Conservation (phyloP, 2,113 vertebrate species). For the Suricata suricatta region DNA sequence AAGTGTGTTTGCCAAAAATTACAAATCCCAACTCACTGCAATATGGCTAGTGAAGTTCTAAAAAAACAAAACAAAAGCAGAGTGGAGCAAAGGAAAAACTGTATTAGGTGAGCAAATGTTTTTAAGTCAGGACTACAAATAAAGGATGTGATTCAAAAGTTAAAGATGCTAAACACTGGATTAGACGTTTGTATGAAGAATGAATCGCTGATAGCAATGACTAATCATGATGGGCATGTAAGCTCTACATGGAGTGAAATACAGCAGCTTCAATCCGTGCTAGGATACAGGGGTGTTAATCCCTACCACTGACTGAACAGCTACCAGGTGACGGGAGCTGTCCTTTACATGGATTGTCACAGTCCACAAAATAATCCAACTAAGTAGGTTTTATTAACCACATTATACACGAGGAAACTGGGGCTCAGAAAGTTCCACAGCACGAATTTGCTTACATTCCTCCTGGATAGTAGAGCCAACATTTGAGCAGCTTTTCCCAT, state of each 20-base stretch:
- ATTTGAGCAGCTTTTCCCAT: background rate
- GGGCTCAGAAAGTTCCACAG: background rate
- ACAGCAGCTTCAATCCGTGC: background rate
- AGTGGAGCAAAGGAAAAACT: conserved; percentile 30
- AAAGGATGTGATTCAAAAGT: conserved; percentile 51
- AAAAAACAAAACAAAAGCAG: background rate
- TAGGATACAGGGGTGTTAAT: background rate
- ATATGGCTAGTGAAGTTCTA: conserved; percentile 25
- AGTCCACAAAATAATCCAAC: background rate
- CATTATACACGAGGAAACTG: background rate
- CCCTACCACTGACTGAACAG: background rate
- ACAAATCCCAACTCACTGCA: conserved; percentile 49
- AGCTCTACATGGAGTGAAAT: background rate
- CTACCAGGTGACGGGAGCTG: background rate
- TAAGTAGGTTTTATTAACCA: background rate
- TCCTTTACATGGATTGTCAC: background rate
- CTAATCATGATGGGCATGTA: background rate
- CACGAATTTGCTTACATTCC: background rate
- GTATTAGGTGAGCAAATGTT: conserved; percentile 3
- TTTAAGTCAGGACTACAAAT: background rate
- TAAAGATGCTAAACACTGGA: conserved; percentile 33
- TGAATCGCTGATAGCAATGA: background rate
- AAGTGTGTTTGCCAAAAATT: conserved; percentile 45
- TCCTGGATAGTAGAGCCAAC: background rate
- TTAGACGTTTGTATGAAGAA: background rate